phyloP scores from a whole-genome alignment of 2,797 vertebrate genomes.

The Protonibea diacanthus region DNA sequence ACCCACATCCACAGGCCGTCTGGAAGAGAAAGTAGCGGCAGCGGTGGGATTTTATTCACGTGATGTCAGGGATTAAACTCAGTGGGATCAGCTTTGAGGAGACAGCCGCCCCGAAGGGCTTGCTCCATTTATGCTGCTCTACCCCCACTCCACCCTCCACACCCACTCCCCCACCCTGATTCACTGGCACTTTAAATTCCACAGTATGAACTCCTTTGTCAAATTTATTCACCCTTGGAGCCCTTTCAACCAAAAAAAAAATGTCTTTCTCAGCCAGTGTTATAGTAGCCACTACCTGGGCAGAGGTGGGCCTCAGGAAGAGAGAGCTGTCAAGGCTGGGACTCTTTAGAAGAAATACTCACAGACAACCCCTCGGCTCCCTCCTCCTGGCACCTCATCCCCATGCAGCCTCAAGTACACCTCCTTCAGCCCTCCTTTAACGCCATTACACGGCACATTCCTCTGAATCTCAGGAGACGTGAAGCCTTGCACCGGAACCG shows the following conservation, averaged over 20 bases:
- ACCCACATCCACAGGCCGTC: conserved; percentile 64
- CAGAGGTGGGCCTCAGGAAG: conserved; percentile 52
- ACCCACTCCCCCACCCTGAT: conserved; percentile 51
- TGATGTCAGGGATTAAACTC: conserved; percentile 83
- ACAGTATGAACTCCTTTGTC: conserved; percentile 72
- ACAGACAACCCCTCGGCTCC: conserved; percentile 17
- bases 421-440: conserved; percentile 50
- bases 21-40: conserved; percentile 70
- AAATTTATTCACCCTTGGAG: conserved; percentile 68
- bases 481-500: conserved; percentile 36
- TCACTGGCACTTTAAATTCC: conserved; percentile 69
- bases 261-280: conserved; percentile 51
- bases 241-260: conserved; percentile 54
- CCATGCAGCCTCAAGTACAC: conserved; percentile 26
- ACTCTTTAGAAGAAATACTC: conserved; percentile 53
- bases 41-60: conserved; percentile 78
- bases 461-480: conserved; percentile 62
- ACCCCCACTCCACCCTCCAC: conserved; percentile 39
- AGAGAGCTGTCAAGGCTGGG: conserved; percentile 58
- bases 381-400: conserved; percentile 30
- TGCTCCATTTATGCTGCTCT: conserved; percentile 69
- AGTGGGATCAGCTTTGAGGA: conserved; percentile 76
- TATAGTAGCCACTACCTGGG: conserved; percentile 58
- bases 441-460: conserved; percentile 64
- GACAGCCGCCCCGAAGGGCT: conserved; percentile 72